Evolutionary conservation across 2,113 vertebrate species (phyloP), one percentile per base, ranked within the genome.

Genomic region (Petromus typicus): DNA sequence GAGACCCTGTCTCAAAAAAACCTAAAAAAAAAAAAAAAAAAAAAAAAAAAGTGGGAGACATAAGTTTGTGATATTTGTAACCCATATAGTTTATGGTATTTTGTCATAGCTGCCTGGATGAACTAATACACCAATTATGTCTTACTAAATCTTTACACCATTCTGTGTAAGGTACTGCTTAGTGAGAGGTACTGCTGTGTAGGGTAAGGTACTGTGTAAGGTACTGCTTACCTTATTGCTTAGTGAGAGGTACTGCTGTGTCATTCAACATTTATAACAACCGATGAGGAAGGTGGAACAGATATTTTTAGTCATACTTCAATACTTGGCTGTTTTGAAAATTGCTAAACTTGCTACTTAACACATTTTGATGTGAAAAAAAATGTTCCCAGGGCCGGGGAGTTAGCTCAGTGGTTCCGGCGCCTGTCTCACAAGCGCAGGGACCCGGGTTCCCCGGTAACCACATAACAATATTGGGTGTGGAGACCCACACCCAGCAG

Each of bases 181-280:
- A n/a, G n/a, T n/a, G n/a, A n/a, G n/a, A n/a, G n/a, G n/a, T n/a
- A n/a, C n/a, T n/a, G n/a, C n/a, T n/a, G n/a, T n/a, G n/a, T n/a
- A n/a, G n/a, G n/a, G n/a, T n/a, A n/a, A n/a, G n/a, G n/a, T n/a
- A n/a, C n/a, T n/a, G n/a, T n/a, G n/a, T n/a, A n/a, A n/a, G n/a
- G n/a, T n/a, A n/a, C n/a, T n/a, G n/a, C n/a, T n/a, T n/a, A n/a
- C n/a, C n/a, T n/a, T n/a, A n/a, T n/a, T n/a, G n/a, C n/a, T n/a
- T n/a, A n/a, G n/a, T n/a, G 5, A 13, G 3, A 43, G 48, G 34
- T 43, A n/a, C 18, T n/a, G 2, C 7, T 10, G 10, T 14, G 9
- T 22, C 34, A 45, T 25, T 56, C 57, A 2, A 59, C 5, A 61
- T 56, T 37, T 18, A 2, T 1, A 89, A 34, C 9, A 71, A 56